These are phyloP conservation scores for Pristionchus exspectatus DNA, from an alignment of 2,888 invertebrate species.

Conservation along the genomic window DNA sequence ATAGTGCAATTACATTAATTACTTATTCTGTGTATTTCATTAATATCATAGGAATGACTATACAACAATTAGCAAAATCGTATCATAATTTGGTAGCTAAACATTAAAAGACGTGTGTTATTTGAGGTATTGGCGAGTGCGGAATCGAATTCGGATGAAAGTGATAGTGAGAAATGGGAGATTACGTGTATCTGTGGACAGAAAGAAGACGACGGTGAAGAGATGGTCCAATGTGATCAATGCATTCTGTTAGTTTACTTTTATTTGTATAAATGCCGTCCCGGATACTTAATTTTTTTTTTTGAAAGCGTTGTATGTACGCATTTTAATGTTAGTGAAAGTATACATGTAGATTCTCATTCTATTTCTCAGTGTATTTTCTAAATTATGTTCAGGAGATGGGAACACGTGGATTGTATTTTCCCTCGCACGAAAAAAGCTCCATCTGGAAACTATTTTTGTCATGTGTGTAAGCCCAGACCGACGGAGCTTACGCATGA, in stretches of 20 bases:
- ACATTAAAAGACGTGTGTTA: background rate
- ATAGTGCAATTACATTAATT: too few species aligned
- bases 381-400: slow-evolving; percentile 57
- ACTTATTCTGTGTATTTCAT: too few species aligned
- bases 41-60: too few species aligned
- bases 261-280: background rate
- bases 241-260: slow-evolving; percentile 61
- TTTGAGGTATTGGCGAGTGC: background rate
- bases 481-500: slow-evolving; percentile 52
- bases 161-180: slow-evolving; percentile 54
- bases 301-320: background rate
- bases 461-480: slow-evolving; percentile 61
- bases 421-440: slow-evolving; percentile 47
- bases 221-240: slow-evolving; percentile 64
- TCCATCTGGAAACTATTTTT: slow-evolving; percentile 56
- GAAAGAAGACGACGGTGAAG: slow-evolving; percentile 61
- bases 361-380: too few species aligned
- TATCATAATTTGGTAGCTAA: too few species aligned
- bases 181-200: slow-evolving; percentile 59
- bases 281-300: background rate
- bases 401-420: slow-evolving; percentile 63
- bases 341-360: too few species aligned
- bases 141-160: background rate
- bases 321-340: too few species aligned
- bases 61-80: too few species aligned